Evolutionary conservation across 92 coral and sea anemone genomes (phyloP).

Genomic region (Scolanthus callimorphus): DNA sequence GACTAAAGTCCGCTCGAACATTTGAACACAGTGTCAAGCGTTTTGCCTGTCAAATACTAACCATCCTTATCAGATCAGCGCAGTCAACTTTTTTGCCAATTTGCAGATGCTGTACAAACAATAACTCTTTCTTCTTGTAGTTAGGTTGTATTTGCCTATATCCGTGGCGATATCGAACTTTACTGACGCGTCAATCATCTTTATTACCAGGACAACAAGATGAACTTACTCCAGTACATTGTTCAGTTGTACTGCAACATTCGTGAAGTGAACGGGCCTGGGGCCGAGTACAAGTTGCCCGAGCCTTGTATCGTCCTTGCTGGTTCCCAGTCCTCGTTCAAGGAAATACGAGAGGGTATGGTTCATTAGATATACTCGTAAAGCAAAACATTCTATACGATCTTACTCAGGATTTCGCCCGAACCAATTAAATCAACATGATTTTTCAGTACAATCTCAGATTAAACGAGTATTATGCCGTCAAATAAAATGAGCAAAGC

Average conservation of each 20-base stretch:
- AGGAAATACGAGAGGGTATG: slow-evolving; percentile 76
- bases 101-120: too few species aligned
- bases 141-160: too few species aligned
- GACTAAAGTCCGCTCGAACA: too few species aligned
- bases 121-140: too few species aligned
- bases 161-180: too few species aligned
- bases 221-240: slow-evolving; percentile 84
- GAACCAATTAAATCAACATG: too few species aligned
- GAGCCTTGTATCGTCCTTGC: slow-evolving; percentile 83
- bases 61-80: not conserved
- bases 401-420: not conserved
- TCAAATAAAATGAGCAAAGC: too few species aligned
- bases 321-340: slow-evolving; percentile 94
- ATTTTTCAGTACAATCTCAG: not conserved
- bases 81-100: too few species aligned
- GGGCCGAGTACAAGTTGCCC: slow-evolving; percentile 78
- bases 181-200: not conserved
- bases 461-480: not conserved
- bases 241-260: slow-evolving; percentile 71
- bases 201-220: slow-evolving; percentile 54
- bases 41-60: too few species aligned
- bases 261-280: slow-evolving; percentile 58
- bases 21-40: too few species aligned
- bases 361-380: too few species aligned
- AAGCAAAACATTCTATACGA: not conserved